phyloP scores from a whole-genome alignment of 2,797 vertebrate species.

The Sardinella longiceps region DNA sequence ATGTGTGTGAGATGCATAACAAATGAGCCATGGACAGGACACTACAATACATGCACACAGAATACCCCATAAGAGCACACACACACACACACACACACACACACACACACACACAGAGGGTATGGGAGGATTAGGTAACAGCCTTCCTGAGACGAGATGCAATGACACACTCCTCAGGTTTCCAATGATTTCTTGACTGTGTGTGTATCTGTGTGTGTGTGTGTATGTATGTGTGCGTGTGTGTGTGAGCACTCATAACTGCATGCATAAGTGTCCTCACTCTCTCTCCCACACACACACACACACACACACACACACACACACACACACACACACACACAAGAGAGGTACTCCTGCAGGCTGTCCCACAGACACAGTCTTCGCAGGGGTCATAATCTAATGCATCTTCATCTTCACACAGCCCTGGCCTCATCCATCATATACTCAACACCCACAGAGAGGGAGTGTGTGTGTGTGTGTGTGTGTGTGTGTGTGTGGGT shows the following conservation, averaged over 20 bases:
- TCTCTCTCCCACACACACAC: too few relatives aligned
- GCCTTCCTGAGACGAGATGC: neutral
- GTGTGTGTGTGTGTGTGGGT: too few relatives aligned
- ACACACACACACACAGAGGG: neutral
- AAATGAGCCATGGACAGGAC: too few relatives aligned
- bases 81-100: too few relatives aligned
- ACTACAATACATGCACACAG: too few relatives aligned
- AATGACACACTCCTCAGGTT: neutral
- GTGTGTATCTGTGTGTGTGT: neutral
- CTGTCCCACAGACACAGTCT: slow-evolving; percentile 25
- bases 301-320: slow-evolving; percentile 20
- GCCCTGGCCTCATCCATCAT: slow-evolving; percentile 67
- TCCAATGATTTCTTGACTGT: slow-evolving; percentile 10
- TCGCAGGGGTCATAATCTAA: slow-evolving; percentile 58
- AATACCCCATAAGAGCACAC: too few relatives aligned
- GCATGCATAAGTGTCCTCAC: slow-evolving; percentile 27
- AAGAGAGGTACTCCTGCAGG: neutral
- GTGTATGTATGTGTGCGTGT: neutral
- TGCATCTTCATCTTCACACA: slow-evolving; percentile 56
- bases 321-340: neutral
- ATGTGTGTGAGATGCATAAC: too few relatives aligned
- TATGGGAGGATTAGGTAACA: neutral
- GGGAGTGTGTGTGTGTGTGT: neutral
- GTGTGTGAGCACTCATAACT: neutral
- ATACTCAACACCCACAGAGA: slow-evolving; percentile 42